Conservation (phyloP, 2,797 vertebrate genomes). For the Fistularia tabacaria region DNA sequence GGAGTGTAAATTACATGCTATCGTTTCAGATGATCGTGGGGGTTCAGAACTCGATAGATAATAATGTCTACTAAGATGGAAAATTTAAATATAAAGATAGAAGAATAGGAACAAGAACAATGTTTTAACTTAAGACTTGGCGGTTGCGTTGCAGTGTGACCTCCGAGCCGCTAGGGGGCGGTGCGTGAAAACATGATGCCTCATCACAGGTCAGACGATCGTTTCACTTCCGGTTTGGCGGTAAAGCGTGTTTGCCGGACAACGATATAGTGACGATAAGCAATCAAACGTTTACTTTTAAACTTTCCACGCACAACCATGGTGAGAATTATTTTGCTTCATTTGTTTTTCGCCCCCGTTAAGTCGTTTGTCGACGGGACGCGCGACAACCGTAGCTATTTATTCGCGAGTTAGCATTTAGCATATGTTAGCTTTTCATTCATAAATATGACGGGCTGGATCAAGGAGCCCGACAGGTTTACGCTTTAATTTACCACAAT, state of each 20-base stretch:
- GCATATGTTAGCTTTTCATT: conserved; percentile 40
- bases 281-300: neutral
- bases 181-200: neutral
- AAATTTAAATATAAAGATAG: too few species aligned
- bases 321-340: conserved; percentile 41
- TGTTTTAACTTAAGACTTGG: neutral
- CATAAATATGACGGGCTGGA: neutral
- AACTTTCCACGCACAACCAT: conserved; percentile 21
- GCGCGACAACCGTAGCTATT: neutral
- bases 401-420: conserved; percentile 39
- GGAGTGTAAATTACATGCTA: too few species aligned
- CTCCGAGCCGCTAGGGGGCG: conserved; percentile 22
- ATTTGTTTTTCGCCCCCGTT: accelerated
- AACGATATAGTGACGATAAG: conserved; percentile 52
- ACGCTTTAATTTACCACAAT: too few species aligned
- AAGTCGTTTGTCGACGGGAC: accelerated
- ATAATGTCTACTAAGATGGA: too few species aligned
- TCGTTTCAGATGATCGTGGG: too few species aligned
- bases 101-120: too few species aligned
- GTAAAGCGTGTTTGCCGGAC: conserved; percentile 62
- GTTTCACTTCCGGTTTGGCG: conserved; percentile 65
- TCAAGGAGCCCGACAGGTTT: too few species aligned
- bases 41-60: too few species aligned
- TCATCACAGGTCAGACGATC: conserved; percentile 6
- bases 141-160: neutral